phyloP scores from a whole-genome alignment of 2,888 invertebrate species.

The Hydrotaea diabolus region DNA sequence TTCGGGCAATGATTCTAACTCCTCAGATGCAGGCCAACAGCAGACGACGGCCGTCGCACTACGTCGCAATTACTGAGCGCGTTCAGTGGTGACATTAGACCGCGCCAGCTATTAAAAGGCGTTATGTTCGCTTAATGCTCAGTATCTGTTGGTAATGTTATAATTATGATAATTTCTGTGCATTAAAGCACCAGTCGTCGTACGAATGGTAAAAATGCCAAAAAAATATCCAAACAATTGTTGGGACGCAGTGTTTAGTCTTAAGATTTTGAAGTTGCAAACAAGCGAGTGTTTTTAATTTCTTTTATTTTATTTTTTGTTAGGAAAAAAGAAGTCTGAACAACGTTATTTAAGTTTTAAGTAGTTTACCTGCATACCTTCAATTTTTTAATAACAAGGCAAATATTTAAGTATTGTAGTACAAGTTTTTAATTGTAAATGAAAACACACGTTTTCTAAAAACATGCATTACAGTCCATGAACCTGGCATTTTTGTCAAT shows the following conservation, averaged over 20 bases:
- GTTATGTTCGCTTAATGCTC: constrained; percentile 51
- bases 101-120: constrained; percentile 26
- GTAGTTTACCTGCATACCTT: too few relatives aligned
- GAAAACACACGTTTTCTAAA: too few relatives aligned
- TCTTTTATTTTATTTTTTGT: constrained; percentile 16
- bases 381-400: too few relatives aligned
- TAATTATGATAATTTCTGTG: constrained; percentile 76
- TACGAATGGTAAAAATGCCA: neutral
- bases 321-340: too few relatives aligned
- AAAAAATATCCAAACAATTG: constrained; percentile 13
- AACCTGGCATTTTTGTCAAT: too few relatives aligned
- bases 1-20: constrained; percentile 58
- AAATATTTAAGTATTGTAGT: too few relatives aligned
- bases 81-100: neutral
- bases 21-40: constrained; percentile 53
- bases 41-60: neutral
- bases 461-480: too few relatives aligned
- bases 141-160: constrained; percentile 75
- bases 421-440: too few relatives aligned
- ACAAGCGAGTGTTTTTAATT: constrained; percentile 66
- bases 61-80: neutral
- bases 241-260: neutral
- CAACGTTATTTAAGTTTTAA: too few relatives aligned
- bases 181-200: constrained; percentile 56
- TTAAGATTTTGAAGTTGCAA: constrained; percentile 34